A percentile compares a stretch with the other conserved stretches of the same genome.
Evolutionary conservation across 2,113 vertebrate species (phyloP).

Genomic region (Clarias magur): DNA sequence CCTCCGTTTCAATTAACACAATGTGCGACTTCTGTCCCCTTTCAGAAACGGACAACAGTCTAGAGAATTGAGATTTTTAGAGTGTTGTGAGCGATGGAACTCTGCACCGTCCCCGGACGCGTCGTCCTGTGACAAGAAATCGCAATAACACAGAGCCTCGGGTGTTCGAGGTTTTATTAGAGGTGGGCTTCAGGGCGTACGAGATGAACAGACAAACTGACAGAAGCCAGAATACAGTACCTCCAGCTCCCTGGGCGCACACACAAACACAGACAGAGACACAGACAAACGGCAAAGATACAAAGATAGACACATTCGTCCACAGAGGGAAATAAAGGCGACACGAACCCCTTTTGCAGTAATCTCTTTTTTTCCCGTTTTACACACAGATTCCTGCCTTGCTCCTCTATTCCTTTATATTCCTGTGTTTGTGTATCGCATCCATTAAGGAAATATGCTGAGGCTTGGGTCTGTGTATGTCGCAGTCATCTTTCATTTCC

Average conservation of each 20-base stretch:
- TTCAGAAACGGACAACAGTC: not conserved
- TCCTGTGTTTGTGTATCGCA: not conserved
- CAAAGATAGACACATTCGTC: slow-evolving; percentile 13
- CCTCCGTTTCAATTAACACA: not conserved
- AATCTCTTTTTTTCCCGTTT: not conserved
- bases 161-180: slow-evolving; percentile 13
- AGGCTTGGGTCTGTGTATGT: not conserved
- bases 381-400: not conserved
- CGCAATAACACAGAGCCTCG: slow-evolving; percentile 9
- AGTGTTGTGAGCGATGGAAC: not conserved
- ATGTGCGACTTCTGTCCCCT: not conserved
- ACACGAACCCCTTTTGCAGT: not conserved
- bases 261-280: not conserved
- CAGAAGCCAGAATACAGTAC: not conserved
- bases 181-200: not conserved
- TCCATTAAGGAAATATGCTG: not conserved
- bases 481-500: not conserved
- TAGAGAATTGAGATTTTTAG: slow-evolving; percentile 2
- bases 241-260: not conserved
- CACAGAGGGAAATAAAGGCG: not conserved
- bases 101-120: not conserved
- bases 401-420: too few species aligned
- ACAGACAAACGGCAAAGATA: slow-evolving; percentile 4
- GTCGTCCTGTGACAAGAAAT: not conserved
- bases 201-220: slow-evolving; percentile 5